Conservation (phyloP, 1,140 invertebrate genomes). For the Pseudobourletiella spinata region DNA sequence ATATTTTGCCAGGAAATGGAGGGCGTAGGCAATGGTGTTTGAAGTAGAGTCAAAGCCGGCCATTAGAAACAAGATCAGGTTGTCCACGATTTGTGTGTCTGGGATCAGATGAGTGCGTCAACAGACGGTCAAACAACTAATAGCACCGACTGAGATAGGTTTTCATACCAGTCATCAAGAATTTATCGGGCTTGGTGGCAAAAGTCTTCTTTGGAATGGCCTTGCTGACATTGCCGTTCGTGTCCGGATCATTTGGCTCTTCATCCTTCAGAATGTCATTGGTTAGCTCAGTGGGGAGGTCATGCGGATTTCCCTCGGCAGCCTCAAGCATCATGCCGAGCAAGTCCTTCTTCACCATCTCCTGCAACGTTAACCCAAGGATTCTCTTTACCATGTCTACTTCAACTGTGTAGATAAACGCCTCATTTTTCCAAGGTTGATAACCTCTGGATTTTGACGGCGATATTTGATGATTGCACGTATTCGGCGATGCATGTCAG, state of each 20-base stretch:
- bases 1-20: conserved; percentile 30
- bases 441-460: conserved; percentile 19
- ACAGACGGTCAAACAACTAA: too few relatives aligned
- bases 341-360: conserved; percentile 19
- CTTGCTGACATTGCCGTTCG: not conserved
- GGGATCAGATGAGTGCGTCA: not conserved
- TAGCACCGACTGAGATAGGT: not conserved
- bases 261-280: conserved; percentile 31
- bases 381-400: too few relatives aligned
- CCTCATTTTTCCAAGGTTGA: not conserved
- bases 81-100: conserved; percentile 32
- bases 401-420: too few relatives aligned
- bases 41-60: conserved; percentile 33
- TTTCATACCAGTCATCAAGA: conserved; percentile 19
- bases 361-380: too few relatives aligned
- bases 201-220: not conserved
- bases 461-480: conserved; percentile 21
- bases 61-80: conserved; percentile 33
- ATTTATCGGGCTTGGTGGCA: conserved; percentile 1
- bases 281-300: conserved; percentile 16
- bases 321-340: conserved; percentile 34
- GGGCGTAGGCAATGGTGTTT: conserved; percentile 32
- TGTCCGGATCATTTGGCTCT: conserved; percentile 1
- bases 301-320: conserved; percentile 16
- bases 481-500: conserved; percentile 29